Percentiles rank a stretch among this genome's conserved stretches.
These are phyloP conservation scores for Atrina japonica DNA, from an alignment of 2,888 invertebrate genomes.

Conservation along the genomic window DNA sequence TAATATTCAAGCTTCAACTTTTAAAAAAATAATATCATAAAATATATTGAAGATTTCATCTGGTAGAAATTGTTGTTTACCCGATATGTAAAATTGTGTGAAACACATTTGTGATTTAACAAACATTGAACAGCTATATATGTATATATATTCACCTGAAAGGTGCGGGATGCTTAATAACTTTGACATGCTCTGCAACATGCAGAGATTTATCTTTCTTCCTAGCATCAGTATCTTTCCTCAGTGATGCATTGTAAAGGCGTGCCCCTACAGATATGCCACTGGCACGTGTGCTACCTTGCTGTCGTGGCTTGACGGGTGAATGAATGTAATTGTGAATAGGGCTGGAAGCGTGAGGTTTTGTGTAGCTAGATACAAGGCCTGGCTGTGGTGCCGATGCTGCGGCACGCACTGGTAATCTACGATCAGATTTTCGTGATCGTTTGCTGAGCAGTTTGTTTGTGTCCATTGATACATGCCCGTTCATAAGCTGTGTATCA, in stretches of 20 bases:
- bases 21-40: too few species aligned
- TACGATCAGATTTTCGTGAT: conserved; percentile 54
- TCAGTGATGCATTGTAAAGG: conserved; percentile 45
- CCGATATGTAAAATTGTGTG: neutral
- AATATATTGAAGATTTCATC: too few species aligned
- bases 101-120: neutral
- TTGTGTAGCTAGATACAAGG: conserved; percentile 41
- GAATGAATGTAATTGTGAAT: conserved; percentile 37
- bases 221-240: conserved; percentile 38
- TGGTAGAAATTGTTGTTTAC: too few species aligned
- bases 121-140: conserved; percentile 16
- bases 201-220: conserved; percentile 47
- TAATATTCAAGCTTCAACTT: too few species aligned
- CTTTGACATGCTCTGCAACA: conserved; percentile 65
- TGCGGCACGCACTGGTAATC: conserved; percentile 43
- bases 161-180: conserved; percentile 73
- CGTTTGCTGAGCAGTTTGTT: conserved; percentile 57
- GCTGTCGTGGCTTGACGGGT: conserved; percentile 48
- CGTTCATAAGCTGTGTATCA: conserved; percentile 41
- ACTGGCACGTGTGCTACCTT: conserved; percentile 33
- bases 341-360: conserved; percentile 43
- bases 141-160: conserved; percentile 76
- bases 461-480: conserved; percentile 46
- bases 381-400: conserved; percentile 40
- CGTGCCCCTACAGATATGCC: conserved; percentile 45